These are phyloP conservation scores for Drosophila algonquin DNA, from an alignment of 2,888 invertebrate species.

Conservation along the genomic window DNA sequence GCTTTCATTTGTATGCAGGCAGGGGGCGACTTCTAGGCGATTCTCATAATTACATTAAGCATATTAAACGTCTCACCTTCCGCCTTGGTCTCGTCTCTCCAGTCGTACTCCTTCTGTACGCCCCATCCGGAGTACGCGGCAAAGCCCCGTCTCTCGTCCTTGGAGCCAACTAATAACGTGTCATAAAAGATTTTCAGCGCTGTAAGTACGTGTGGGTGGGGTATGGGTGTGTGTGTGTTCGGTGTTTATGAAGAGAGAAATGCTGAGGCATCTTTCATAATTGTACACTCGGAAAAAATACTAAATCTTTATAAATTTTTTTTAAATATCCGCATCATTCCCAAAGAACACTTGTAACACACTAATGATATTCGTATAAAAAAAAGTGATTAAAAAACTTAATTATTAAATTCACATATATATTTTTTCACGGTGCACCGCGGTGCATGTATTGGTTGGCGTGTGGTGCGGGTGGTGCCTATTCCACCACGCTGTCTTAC, in stretches of 20 bases:
- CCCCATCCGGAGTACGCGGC: not conserved
- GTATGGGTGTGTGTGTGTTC: not conserved
- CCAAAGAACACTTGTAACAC: not conserved
- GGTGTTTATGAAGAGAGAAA: conserved; percentile 15
- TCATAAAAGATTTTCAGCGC: conserved; percentile 45
- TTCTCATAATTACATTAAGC: conserved; percentile 53
- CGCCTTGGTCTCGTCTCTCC: conserved; percentile 10
- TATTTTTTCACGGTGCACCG: not conserved
- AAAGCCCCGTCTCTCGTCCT: conserved; percentile 3
- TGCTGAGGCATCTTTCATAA: conserved; percentile 8
- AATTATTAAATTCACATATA: not conserved
- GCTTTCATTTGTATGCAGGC: conserved; percentile 72
- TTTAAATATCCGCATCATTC: not conserved
- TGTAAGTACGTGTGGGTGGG: conserved; percentile 28
- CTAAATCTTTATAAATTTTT: not conserved
- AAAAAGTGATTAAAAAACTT: not conserved
- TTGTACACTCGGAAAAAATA: not conserved
- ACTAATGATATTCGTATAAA: too few species aligned
- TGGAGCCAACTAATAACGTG: conserved; percentile 31
- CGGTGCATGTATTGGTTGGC: not conserved
- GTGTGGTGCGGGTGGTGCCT: not conserved
- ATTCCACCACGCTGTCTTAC: not conserved
- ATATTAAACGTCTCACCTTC: conserved; percentile 54
- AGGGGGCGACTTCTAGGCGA: conserved; percentile 26
- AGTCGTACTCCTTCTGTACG: not conserved